A percentile compares a stretch with the other conserved stretches of the same genome.
Conservation (phyloP, 2,113 vertebrate genomes). For the Turnix velox region DNA sequence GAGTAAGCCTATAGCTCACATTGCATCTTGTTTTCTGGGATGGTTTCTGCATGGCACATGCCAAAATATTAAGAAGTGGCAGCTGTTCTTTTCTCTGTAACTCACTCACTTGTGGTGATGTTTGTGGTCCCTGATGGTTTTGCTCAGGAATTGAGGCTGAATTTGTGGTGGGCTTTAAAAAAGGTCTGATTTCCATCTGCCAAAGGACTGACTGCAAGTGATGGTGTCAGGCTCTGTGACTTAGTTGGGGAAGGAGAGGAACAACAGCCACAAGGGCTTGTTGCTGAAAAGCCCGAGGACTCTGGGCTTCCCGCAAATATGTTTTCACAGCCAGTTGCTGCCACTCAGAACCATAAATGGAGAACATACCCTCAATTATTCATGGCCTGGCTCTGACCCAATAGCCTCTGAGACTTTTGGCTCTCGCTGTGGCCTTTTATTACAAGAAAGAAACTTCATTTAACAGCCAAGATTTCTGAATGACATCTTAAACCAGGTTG, state of each 20-base stretch:
- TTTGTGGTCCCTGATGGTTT: neutral
- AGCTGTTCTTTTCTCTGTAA: neutral
- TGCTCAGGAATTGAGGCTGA: neutral
- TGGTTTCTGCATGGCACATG: neutral
- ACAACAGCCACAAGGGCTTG: neutral
- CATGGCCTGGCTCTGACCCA: neutral
- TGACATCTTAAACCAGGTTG: neutral
- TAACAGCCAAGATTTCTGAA: neutral
- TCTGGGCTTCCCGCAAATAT: neutral
- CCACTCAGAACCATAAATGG: neutral
- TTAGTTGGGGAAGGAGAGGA: neutral
- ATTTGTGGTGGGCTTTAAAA: neutral
- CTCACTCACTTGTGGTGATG: neutral
- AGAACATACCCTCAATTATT: conserved; percentile 26
- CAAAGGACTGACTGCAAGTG: neutral
- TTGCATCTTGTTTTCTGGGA: neutral
- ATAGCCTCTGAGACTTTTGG: neutral
- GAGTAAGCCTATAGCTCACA: neutral
- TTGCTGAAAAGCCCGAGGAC: neutral
- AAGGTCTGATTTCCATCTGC: neutral
- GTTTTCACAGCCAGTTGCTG: neutral
- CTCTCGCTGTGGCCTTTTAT: neutral
- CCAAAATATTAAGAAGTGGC: neutral
- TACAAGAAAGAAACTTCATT: neutral
- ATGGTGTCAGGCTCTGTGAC: neutral